Conservation (phyloP, 2,797 vertebrate genomes). For the Enteromius treurensis region DNA sequence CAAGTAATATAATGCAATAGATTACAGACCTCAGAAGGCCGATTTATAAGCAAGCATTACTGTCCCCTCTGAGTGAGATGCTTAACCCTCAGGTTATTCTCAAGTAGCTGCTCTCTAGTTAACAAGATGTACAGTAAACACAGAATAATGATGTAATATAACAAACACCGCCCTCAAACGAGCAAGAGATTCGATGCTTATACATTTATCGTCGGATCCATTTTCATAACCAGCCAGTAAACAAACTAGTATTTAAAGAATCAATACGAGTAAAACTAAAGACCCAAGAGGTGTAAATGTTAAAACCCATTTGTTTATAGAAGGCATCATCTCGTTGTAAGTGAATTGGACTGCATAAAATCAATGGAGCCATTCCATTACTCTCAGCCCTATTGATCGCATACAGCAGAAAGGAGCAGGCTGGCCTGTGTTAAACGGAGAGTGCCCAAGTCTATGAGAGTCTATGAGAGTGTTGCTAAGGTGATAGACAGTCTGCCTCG, state of each 20-base stretch:
- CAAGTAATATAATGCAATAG: background rate
- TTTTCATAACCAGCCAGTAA: conserved; percentile 35
- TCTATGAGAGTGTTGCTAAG: conserved; percentile 22
- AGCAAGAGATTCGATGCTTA: background rate
- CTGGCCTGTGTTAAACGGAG: conserved; percentile 29
- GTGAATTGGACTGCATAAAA: conserved; percentile 53
- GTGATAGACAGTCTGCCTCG: conserved; percentile 21
- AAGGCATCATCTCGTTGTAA: conserved; percentile 42
- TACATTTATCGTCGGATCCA: background rate
- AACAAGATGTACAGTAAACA: background rate
- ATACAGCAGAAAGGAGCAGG: conserved; percentile 10
- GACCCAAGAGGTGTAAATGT: conserved; percentile 32
- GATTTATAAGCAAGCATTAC: background rate
- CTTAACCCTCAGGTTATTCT: background rate
- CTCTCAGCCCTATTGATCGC: conserved; percentile 48
- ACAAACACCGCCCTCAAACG: background rate
- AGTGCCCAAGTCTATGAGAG: conserved; percentile 32
- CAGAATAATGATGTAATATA: background rate
- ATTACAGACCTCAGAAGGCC: background rate
- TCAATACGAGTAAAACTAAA: conserved; percentile 26
- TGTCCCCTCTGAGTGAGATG: background rate
- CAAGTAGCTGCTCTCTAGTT: background rate
- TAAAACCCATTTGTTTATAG: conserved; percentile 48
- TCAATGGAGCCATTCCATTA: conserved; percentile 59
- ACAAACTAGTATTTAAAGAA: conserved; percentile 35